phyloP scores from a whole-genome alignment of 2,888 invertebrate genomes.

The Diachrysia chrysitis region DNA sequence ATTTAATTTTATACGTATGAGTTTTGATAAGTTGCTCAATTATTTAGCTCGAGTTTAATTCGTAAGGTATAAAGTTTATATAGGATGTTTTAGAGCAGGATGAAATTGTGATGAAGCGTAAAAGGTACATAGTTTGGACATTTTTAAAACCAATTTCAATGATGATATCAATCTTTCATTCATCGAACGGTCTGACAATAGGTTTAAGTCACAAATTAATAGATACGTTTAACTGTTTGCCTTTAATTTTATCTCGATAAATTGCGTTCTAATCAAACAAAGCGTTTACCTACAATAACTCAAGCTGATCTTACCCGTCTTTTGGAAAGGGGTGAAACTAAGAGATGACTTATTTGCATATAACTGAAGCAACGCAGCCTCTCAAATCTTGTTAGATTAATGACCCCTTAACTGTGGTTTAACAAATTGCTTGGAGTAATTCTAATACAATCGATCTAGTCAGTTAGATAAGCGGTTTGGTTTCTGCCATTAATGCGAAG shows the following conservation, averaged over 20 bases:
- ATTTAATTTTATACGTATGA: too few species aligned
- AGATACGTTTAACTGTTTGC: too few species aligned
- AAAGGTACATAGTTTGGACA: too few species aligned
- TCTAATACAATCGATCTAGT: slow-evolving; percentile 36
- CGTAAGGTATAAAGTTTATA: too few species aligned
- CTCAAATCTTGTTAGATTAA: slow-evolving; percentile 42
- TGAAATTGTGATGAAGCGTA: too few species aligned
- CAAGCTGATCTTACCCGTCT: slow-evolving; percentile 26
- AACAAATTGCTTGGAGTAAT: slow-evolving; percentile 45
- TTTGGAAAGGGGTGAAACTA: slow-evolving; percentile 14
- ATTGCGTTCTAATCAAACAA: slow-evolving; percentile 21
- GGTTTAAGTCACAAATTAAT: too few species aligned
- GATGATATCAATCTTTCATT: too few species aligned
- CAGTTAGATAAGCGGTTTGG: slow-evolving; percentile 36
- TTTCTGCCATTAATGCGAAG: slow-evolving; percentile 40
- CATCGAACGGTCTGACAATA: too few species aligned
- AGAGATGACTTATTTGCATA: slow-evolving; percentile 44
- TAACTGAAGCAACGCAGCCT: slow-evolving; percentile 30
- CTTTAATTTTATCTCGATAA: background rate
- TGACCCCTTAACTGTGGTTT: slow-evolving; percentile 24
- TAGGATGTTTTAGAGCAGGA: too few species aligned
- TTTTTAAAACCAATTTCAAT: too few species aligned
- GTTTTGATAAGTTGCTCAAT: too few species aligned
- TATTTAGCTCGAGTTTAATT: too few species aligned
- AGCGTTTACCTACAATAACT: slow-evolving; percentile 22